Base-by-base conservation (phyloP, 2,888 invertebrate genomes). In the Drosophila rellima region DNA sequence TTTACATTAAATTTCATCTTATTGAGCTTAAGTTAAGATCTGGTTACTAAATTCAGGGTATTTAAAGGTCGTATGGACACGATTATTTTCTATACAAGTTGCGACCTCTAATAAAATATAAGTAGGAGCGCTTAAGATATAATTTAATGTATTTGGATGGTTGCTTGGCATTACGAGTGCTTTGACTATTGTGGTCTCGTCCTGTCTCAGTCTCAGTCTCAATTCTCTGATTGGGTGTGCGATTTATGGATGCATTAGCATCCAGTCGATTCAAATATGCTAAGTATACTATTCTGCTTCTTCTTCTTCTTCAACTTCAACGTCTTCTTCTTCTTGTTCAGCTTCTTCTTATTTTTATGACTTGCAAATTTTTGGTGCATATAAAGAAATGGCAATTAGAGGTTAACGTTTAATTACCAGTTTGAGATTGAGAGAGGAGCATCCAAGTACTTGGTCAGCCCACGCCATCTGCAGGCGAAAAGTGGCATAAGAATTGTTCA, bases 161-260 rank as follows among this genome's bases (percentile, higher is more conserved):
- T 15, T 52, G 66, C n/a, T 33, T 37, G 18, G 18, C 50, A 23
- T 52, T 17, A 23, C 26, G 55, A 55, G 40, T 51, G 52, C 31
- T 23, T n/a, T 35, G 62, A 35, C 15, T 44, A 50, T 48, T 44
- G 54, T 37, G 35, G 20, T 42, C 15, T 20, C 63, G 17, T 10
- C 18, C 35, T 6, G 17, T n/a, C 18, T 10, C 18, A n/a, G 39
- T 18, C 40, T n/a, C 3, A 2, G 26, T 2, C n/a, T 26, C 26
- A 13, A 26, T n/a, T 15, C 29, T 8, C 15, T 17, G 56, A 8
- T 45, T 59, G 56, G 18, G 6, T 39, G 50, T 62, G 52, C 63
- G 69, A 82, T 84, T 84, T 84, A 84, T 78, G 82, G 50, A 68
- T 88, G 88, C 84, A 84, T 84, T 84, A 88, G 76, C 61, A 48